Evolutionary conservation across 2,888 invertebrate genomes (phyloP).

Genomic region (Acheta domesticus): DNA sequence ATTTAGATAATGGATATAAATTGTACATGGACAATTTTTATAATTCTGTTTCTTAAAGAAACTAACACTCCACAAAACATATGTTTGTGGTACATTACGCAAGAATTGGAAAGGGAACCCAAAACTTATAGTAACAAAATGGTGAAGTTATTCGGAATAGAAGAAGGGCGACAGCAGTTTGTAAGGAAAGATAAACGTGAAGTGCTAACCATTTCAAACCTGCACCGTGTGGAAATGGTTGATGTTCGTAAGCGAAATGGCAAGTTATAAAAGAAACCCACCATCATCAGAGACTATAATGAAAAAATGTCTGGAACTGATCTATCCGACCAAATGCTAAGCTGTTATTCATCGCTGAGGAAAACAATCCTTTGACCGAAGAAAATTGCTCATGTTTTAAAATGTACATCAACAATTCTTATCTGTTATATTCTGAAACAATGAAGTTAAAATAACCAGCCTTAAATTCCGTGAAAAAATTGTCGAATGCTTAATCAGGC

Average conservation of each 20-base stretch:
- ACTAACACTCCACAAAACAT: background rate
- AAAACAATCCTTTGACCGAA: background rate
- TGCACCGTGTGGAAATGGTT: background rate
- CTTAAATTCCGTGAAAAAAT: too few relatives aligned
- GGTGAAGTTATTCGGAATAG: background rate
- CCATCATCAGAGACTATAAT: background rate
- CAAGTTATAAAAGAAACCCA: background rate
- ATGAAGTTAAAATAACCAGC: too few relatives aligned
- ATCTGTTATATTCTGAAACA: too few relatives aligned
- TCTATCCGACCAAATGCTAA: background rate
- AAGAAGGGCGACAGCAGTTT: background rate
- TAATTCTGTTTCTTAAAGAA: background rate
- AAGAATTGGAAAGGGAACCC: background rate
- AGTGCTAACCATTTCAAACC: background rate
- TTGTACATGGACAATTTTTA: background rate
- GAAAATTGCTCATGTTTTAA: too few relatives aligned
- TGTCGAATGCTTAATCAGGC: too few relatives aligned
- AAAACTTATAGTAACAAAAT: background rate
- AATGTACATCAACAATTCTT: too few relatives aligned
- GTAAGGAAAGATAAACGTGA: background rate
- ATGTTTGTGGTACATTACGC: background rate
- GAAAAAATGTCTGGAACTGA: background rate
- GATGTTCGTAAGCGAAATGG: background rate
- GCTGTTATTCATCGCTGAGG: background rate
- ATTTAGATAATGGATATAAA: background rate